Conservation (phyloP, 1,140 invertebrate species). For the Drosophila trapezifrons region DNA sequence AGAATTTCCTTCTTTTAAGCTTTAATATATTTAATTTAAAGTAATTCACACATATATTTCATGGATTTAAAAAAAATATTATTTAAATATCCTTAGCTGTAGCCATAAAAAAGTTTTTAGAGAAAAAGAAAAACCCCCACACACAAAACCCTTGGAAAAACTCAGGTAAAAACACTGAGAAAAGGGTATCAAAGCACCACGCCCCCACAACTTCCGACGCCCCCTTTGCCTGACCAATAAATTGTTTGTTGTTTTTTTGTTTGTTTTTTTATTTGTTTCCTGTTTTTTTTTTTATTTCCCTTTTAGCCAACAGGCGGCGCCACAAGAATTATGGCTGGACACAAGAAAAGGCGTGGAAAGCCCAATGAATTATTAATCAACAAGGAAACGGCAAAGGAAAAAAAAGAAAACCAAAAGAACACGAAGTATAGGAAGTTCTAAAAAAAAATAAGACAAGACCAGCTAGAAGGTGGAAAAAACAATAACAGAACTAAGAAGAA, state of each 20-base stretch:
- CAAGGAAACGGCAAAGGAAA: constrained; percentile 4
- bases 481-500: constrained; percentile 22
- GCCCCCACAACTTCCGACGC: constrained; percentile 13
- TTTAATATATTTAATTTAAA: no score
- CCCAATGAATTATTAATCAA: constrained; percentile 77
- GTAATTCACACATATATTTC: no score
- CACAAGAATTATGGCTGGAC: constrained; percentile 67
- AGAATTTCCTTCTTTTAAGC: no score
- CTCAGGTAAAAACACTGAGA: constrained; percentile 41
- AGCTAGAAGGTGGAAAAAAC: background rate
- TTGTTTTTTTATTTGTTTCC: constrained; percentile 19
- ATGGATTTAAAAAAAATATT: background rate
- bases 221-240: constrained; percentile 42
- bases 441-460: constrained; percentile 6
- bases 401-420: constrained; percentile 19
- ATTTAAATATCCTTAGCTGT: background rate
- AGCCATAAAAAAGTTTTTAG: constrained; percentile 30
- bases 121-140: constrained; percentile 7
- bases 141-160: constrained; percentile 29
- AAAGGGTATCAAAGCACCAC: constrained; percentile 29
- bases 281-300: constrained; percentile 6
- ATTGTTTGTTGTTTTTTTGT: constrained; percentile 44
- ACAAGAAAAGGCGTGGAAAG: constrained; percentile 71
- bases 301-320: constrained; percentile 53
- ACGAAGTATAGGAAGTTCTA: background rate